These are phyloP conservation scores for Megalopta genalis DNA, from an alignment of 1,140 invertebrate species.

Conservation along the genomic window DNA sequence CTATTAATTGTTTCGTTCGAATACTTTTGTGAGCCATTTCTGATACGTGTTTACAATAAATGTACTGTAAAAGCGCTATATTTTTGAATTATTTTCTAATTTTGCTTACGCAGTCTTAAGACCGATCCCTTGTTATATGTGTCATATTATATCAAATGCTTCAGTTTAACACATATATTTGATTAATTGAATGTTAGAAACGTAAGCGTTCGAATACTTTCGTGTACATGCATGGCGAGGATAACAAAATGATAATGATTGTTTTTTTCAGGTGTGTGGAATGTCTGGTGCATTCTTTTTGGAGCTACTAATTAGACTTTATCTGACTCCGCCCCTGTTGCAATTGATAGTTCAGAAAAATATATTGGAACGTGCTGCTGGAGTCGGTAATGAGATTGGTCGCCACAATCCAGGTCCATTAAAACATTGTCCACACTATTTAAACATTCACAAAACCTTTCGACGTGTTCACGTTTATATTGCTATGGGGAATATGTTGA, in stretches of 20 bases:
- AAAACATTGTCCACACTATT: conserved; percentile 86
- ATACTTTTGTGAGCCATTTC: too few species aligned
- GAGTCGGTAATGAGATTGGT: conserved; percentile 87
- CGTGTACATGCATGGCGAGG: neutral
- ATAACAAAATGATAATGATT: neutral
- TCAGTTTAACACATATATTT: too few species aligned
- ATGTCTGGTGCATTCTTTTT: conserved; percentile 86
- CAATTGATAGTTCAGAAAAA: conserved; percentile 85
- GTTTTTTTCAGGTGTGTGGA: conserved; percentile 80
- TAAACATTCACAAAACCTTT: conserved; percentile 85
- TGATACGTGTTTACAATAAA: too few species aligned
- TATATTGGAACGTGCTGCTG: conserved; percentile 85
- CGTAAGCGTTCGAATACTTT: too few species aligned
- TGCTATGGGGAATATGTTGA: conserved; percentile 86
- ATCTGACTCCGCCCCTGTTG: conserved; percentile 85
- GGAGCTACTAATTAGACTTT: conserved; percentile 85
- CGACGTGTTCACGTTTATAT: conserved; percentile 85
- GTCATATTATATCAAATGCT: too few species aligned
- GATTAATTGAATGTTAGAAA: too few species aligned
- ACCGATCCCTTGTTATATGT: too few species aligned
- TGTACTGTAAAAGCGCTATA: too few species aligned
- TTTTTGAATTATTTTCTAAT: too few species aligned
- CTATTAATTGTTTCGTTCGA: too few species aligned
- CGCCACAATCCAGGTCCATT: conserved; percentile 84
- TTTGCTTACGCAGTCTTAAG: too few species aligned